Conservation (phyloP, 2,797 vertebrate species). For the Lates japonicus region DNA sequence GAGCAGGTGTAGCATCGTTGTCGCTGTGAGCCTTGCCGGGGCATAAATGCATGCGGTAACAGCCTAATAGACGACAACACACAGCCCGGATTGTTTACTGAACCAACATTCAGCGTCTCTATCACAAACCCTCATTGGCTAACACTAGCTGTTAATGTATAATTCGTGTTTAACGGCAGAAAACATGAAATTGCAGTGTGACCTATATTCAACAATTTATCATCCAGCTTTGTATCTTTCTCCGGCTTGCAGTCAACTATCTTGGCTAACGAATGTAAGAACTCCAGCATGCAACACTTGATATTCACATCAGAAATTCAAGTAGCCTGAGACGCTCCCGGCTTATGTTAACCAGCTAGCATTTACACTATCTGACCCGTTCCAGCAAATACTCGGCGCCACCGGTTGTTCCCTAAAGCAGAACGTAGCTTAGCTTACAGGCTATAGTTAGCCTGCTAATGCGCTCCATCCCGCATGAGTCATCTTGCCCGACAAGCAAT, state of each 20-base stretch:
- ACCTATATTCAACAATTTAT: conserved; percentile 72
- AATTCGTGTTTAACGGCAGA: conserved; percentile 11
- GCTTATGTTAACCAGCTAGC: conserved; percentile 63
- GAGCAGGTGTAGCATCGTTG: conserved; percentile 70
- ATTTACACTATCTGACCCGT: conserved; percentile 55
- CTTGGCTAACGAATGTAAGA: neutral
- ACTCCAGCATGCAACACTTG: conserved; percentile 3
- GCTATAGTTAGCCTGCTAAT: conserved; percentile 74
- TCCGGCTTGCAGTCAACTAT: neutral
- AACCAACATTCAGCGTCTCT: conserved; percentile 12
- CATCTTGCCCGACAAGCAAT: conserved; percentile 61
- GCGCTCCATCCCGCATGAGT: conserved; percentile 75
- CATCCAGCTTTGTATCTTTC: conserved; percentile 6
- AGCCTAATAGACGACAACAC: conserved; percentile 15
- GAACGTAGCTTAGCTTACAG: conserved; percentile 48
- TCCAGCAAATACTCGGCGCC: conserved; percentile 74
- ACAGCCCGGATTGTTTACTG: conserved; percentile 10
- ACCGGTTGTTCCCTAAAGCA: conserved; percentile 61
- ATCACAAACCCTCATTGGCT: conserved; percentile 22
- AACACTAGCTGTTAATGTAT: neutral
- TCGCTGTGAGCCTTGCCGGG: conserved; percentile 13
- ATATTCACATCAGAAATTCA: conserved; percentile 17
- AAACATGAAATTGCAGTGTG: conserved; percentile 34
- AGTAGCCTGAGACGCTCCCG: conserved; percentile 35
- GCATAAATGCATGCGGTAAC: conserved; percentile 26